Evolutionary conservation across 2,797 vertebrate species (phyloP), one percentile per base, ranked within the genome.

Genomic region (Ctenochaetus hawaiiensis): DNA sequence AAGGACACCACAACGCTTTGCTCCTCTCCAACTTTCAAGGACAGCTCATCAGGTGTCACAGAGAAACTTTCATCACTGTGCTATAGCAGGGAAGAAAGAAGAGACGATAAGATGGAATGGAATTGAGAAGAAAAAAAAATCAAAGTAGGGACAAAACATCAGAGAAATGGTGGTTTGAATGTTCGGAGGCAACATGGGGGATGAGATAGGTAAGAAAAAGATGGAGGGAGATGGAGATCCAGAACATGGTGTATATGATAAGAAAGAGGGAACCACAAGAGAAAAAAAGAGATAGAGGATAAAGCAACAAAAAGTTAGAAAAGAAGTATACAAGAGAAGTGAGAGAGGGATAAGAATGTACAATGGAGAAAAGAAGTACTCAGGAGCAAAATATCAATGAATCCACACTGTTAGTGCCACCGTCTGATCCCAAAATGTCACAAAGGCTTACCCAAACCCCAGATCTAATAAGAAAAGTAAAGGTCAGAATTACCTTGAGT

Each of bases 21-120:
- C 72, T 98, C 96, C 89, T 99, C 97, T 87, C 94, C 97, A 57
- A 96, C 95, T 84, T 73, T 90, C 69, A 99, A 95, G 11, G 92
- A 91, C 2, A 99, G 92, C 76, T 95, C 93, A 14, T 96, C 92
- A 41, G 98, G 97, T 6, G 94, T 93, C 75, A 97, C 96, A 56
- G 92, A 94, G 91, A 99, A 99, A 85, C 91, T 90, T 76, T 83
- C 89, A 66, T 94, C 91, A 83, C 94, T 88, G 66, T 67, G 89
- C 98, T 99, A 63, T 49, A 66, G 41, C 78, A 30, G 75, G 3
- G 3, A 64, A 61, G 11, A 2, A 65, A 69, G 26, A 2, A 12
- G 9, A 51, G n/a, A 37, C 3, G 11, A 58, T 26, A 2, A 49
- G 10, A 59, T 17, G 4, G 3, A 52, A 64, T 1, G 49, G 4